phyloP scores from a whole-genome alignment of 2,113 vertebrate genomes.

The Agelaius phoeniceus region DNA sequence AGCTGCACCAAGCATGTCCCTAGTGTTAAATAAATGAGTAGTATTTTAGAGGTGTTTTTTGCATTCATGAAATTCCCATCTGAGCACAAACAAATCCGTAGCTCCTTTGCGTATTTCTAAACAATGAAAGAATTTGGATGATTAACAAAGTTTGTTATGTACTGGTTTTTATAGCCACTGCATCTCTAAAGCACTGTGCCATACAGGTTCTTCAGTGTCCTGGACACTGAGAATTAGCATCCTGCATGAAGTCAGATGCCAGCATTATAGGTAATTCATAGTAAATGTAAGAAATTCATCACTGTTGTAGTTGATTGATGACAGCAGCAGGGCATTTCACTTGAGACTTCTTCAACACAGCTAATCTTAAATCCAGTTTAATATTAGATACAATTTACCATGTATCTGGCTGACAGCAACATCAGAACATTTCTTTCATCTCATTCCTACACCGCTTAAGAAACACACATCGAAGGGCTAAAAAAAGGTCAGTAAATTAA shows the following conservation, averaged over 20 bases:
- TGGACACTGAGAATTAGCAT: not conserved
- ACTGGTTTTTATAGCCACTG: not conserved
- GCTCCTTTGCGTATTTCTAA: not conserved
- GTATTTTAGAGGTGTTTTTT: not conserved
- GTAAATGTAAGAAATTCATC: not conserved
- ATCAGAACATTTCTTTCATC: constrained; percentile 30
- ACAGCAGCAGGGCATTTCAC: not conserved
- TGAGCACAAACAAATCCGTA: not conserved
- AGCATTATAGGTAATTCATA: not conserved
- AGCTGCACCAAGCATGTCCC: not conserved
- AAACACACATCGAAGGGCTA: not conserved
- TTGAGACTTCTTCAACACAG: not conserved
- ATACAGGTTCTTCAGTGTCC: not conserved
- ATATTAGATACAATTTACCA: constrained; percentile 12
- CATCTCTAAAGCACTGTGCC: not conserved
- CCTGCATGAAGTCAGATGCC: not conserved
- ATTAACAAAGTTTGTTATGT: not conserved
- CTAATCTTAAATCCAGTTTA: constrained; percentile 20
- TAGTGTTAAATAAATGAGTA: not conserved
- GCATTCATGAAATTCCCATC: not conserved
- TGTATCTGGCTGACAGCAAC: not conserved
- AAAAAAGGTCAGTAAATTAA: constrained; percentile 46
- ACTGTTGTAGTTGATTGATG: not conserved
- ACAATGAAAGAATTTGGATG: not conserved
- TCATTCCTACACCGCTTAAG: not conserved